Evolutionary conservation across 2,888 invertebrate species (phyloP).

Genomic region (Synanthedon formicaeformis): DNA sequence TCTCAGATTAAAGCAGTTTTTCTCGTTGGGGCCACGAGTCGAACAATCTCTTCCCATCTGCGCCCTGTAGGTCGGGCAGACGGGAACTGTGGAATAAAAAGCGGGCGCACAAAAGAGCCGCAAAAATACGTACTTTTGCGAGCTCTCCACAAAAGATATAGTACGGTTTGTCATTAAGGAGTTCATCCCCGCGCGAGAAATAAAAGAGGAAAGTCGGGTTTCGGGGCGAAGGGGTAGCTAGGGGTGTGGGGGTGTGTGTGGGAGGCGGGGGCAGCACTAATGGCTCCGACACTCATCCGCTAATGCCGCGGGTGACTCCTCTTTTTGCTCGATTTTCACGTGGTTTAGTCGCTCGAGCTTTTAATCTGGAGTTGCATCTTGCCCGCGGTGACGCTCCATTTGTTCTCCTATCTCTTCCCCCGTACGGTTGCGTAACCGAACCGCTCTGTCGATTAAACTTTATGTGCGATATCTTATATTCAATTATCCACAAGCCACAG

Average conservation of each 20-base stretch:
- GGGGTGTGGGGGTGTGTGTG: conserved; percentile 18
- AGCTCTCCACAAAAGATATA: conserved; percentile 71
- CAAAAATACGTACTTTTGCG: conserved; percentile 70
- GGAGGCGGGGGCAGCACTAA: conserved; percentile 47
- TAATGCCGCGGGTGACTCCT: conserved; percentile 70
- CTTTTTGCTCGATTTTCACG: conserved; percentile 70
- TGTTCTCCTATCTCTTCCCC: conserved; percentile 23
- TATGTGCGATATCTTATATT: background rate
- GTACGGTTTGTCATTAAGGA: conserved; percentile 72
- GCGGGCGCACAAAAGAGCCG: conserved; percentile 64
- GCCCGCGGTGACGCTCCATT: conserved; percentile 48
- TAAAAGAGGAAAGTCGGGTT: conserved; percentile 64
- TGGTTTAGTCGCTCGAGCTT: conserved; percentile 67
- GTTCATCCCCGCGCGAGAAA: conserved; percentile 71
- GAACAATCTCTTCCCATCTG: conserved; percentile 40
- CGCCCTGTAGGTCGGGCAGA: conserved; percentile 25
- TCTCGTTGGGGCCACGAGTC: conserved; percentile 37
- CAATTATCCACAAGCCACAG: background rate
- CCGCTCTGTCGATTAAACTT: conserved; percentile 1
- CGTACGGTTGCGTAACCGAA: conserved; percentile 9
- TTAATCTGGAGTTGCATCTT: conserved; percentile 66
- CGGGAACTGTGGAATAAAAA: conserved; percentile 54
- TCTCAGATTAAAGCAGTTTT: conserved; percentile 30
- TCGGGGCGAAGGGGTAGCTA: conserved; percentile 33
- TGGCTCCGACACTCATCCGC: conserved; percentile 71